Base-by-base conservation (phyloP, 2,888 invertebrate species). In the Acrocyrtus sp. region DNA sequence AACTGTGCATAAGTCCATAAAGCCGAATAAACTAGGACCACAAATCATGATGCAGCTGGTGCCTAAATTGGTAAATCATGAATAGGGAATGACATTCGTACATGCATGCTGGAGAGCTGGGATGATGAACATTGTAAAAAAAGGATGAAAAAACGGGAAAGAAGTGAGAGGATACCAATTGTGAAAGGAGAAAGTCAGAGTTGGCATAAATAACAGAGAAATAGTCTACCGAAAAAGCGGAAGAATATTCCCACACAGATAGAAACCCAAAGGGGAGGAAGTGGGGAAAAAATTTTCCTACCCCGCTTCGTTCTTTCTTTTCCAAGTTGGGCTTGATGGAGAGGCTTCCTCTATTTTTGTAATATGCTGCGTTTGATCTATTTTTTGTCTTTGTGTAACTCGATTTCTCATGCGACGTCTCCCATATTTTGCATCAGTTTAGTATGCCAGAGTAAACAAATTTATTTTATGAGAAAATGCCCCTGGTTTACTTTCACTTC, bases 31-130 rank as follows among this genome's bases (percentile, higher is more conserved):
- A 62, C 48, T 54, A 62, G 53, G 66, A 69, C 72, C 69, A 77
- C 77, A 77, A 77, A 75, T 75, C 77, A 72, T 65, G 72, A 73
- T 75, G 77, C 74, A 75, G 77, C 75, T 73, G 75, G 73, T 63
- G 67, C 65, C 66, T 67, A 75, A 74, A 75, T 75, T 77, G 73
- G 72, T 67, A 75, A 77, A 77, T 77, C 77, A 75, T 77, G 77
- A 77, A 75, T 77, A 72, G 77, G 67, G 75, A 77, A 75, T 77
- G 73, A 77, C 67, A 70, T 65, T 41, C 58, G n/a, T n/a, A 70
- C n/a, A n/a, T n/a, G n/a, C 54, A 61, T 70, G 51, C 43, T 51
- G 43, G 39, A 6, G 5, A 5, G 26, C 47, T 17, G 15, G 24
- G 26, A 47, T 5, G 3, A 50, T 48, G n/a, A n/a, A n/a, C n/a